Evolutionary conservation across 1,140 invertebrate species (phyloP), one percentile per base, ranked within the genome.

Genomic region (Steinernema khuongi): DNA sequence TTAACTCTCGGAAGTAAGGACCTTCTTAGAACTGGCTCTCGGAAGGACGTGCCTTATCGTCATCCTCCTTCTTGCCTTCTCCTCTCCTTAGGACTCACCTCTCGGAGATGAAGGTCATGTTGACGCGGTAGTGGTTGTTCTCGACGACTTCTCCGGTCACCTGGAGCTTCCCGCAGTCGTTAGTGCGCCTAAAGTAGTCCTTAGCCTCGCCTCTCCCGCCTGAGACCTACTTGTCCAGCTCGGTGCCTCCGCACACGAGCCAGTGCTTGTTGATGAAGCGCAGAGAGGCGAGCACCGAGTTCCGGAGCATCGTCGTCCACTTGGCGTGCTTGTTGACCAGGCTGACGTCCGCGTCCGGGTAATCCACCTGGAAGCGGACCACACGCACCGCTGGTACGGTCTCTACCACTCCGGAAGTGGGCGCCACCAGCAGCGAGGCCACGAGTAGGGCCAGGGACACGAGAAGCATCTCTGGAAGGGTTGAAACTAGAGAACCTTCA

Each of bases 191-290:
- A 66, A n/a, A 33, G 11, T 33, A 36, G 1, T 28, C 26, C 26
- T 1, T 4, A 1, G 0, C 1, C 11, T 30, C 1, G 19, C 29
- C 1, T 29, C 4, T 17, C 29, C 0, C 71, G 30, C 18, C 0
- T 75, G 26, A 32, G 22, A 68, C 70, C 50, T 44, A 76, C 76
- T 31, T 50, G 31, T 72, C 73, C 17, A 60, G 43, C 17, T 77
- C 76, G 22, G 72, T 67, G 50, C 81, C 76, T 19, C 81, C 81
- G 72, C 81, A 83, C 73, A 83, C 81, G 0, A 79, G 70, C 75
- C 77, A 83, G 71, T 85, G 82, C 66, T 83, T 83, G 74, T 83
- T 85, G 74, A 84, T 85, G 67, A 84, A 84, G 1, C 76, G 43
- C 7, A 84, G 77, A 0, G 82, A 84, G 1, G 82, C 82, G n/a